Evolutionary conservation across 2,797 vertebrate species (phyloP).

Genomic region (Pangasius mekongensis): DNA sequence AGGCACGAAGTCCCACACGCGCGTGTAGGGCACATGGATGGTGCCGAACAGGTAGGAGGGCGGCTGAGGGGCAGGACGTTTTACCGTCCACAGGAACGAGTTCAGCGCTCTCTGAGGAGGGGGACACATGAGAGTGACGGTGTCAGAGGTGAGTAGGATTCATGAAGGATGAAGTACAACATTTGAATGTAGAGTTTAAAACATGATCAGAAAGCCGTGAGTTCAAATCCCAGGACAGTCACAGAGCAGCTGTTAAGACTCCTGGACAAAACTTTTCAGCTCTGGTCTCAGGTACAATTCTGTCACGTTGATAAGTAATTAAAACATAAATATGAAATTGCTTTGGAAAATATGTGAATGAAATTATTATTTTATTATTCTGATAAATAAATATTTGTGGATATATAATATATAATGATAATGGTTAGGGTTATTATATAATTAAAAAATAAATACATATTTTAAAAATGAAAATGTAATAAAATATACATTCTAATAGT

Average conservation of each 20-base stretch:
- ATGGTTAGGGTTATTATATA: background rate
- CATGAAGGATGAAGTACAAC: background rate
- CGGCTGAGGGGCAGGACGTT: constrained; percentile 79
- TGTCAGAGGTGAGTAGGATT: background rate
- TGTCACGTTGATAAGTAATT: background rate
- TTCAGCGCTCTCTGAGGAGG: constrained; percentile 83
- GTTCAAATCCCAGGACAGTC: background rate
- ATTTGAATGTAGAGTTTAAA: background rate
- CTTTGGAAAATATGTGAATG: background rate
- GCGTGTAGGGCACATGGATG: constrained; percentile 87
- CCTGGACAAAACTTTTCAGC: background rate
- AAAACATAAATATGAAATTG: background rate
- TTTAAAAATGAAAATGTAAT: background rate
- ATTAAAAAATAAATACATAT: background rate
- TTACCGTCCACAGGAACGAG: constrained; percentile 86
- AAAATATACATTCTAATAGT: background rate
- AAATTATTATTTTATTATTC: background rate
- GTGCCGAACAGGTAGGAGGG: constrained; percentile 87
- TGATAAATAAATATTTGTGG: background rate
- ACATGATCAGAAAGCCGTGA: background rate
- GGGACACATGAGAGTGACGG: background rate
- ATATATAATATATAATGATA: background rate
- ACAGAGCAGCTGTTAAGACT: background rate
- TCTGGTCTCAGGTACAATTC: background rate
- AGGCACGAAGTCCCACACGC: constrained; percentile 87